Conservation (phyloP, 2,888 invertebrate species). For the Lasioglossum figueresi region DNA sequence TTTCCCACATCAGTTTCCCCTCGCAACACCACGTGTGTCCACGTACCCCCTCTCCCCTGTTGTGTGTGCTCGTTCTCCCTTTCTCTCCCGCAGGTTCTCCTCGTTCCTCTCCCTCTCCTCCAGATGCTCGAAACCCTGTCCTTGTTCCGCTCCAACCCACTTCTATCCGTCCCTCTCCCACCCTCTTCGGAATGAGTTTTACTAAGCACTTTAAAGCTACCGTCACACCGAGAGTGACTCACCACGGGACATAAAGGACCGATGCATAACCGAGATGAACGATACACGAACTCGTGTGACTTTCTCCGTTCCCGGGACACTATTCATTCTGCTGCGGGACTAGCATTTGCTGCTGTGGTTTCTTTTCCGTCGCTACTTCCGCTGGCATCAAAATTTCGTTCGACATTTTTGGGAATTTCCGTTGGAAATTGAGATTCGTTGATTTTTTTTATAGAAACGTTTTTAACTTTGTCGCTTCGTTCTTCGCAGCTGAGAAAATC, state of each 20-base stretch:
- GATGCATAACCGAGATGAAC: conserved; percentile 34
- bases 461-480: too few species aligned
- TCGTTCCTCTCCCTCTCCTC: background rate
- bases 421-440: too few species aligned
- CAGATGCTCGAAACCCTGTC: background rate
- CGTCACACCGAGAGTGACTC: conserved; percentile 66
- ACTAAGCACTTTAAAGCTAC: conserved; percentile 70
- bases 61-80: background rate
- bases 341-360: background rate
- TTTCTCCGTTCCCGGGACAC: conserved; percentile 11
- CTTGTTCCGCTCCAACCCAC: conserved; percentile 19
- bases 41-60: background rate
- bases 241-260: conserved; percentile 53
- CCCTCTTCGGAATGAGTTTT: conserved; percentile 64
- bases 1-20: background rate
- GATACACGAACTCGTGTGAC: background rate
- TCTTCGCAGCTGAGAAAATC: too few species aligned
- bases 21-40: background rate
- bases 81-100: background rate
- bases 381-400: background rate
- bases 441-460: background rate
- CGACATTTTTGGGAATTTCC: background rate
- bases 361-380: background rate
- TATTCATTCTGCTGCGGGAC: background rate
- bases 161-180: background rate